Conservation (phyloP, 2,888 invertebrate genomes). For the Rhingia rostrata region DNA sequence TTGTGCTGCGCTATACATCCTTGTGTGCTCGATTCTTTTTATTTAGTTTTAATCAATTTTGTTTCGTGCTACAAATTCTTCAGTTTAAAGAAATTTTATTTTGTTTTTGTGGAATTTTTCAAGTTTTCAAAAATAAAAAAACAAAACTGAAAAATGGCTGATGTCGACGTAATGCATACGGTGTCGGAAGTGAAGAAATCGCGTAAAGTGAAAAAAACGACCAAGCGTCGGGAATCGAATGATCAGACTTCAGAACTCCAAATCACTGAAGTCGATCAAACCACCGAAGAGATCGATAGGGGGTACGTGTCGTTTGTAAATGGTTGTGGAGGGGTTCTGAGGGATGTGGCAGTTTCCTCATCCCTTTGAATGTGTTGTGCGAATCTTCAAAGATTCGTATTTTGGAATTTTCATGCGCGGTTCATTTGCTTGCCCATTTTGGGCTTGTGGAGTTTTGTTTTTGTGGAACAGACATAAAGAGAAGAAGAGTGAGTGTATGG, state of each 20-base stretch:
- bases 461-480: background rate
- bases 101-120: background rate
- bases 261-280: slow-evolving; percentile 90
- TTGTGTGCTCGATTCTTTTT: slow-evolving; percentile 8
- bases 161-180: slow-evolving; percentile 94
- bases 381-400: slow-evolving; percentile 26
- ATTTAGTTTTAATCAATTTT: slow-evolving; percentile 25
- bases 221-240: slow-evolving; percentile 91
- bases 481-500: slow-evolving; percentile 8
- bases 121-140: slow-evolving; percentile 15
- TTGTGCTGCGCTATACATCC: too few relatives aligned
- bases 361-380: slow-evolving; percentile 30
- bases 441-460: slow-evolving; percentile 33
- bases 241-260: slow-evolving; percentile 90
- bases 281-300: slow-evolving; percentile 87
- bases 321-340: background rate
- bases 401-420: slow-evolving; percentile 33
- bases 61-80: too few relatives aligned
- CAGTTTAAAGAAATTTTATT: too few relatives aligned
- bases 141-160: slow-evolving; percentile 87
- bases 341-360: slow-evolving; percentile 44
- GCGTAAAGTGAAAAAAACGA: slow-evolving; percentile 95
- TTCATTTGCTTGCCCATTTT: slow-evolving; percentile 46
- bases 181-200: slow-evolving; percentile 93
- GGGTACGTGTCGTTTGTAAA: slow-evolving; percentile 91